Evolutionary conservation across 2,797 vertebrate genomes (phyloP).

Genomic region (Eulemur albifrons): DNA sequence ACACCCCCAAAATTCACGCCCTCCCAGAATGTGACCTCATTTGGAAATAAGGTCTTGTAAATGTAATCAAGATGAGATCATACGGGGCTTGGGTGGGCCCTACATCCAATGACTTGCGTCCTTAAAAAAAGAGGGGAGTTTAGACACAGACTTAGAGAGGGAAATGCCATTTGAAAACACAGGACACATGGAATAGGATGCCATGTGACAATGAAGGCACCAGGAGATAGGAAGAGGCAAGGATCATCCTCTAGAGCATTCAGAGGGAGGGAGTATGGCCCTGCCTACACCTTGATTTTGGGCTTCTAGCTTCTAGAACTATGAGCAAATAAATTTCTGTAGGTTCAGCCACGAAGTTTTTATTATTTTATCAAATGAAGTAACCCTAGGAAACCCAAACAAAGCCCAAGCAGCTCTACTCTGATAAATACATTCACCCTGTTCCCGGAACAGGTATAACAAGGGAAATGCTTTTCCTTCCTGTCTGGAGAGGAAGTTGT

Average conservation of each 20-base stretch:
- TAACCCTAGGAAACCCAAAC: not conserved
- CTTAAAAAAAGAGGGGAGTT: constrained; percentile 1
- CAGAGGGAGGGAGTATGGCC: not conserved
- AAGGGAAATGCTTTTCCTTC: not conserved
- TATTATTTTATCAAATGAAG: not conserved
- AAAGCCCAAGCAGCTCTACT: not conserved
- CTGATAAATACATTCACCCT: not conserved
- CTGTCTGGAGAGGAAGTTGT: not conserved
- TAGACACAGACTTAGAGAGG: not conserved
- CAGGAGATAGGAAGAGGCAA: not conserved
- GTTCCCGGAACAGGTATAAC: not conserved
- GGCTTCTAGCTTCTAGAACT: not conserved
- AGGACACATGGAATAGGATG: not conserved
- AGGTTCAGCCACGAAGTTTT: not conserved
- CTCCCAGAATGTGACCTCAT: not conserved
- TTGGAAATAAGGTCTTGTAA: not conserved
- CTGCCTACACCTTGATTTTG: not conserved
- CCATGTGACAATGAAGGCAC: not conserved
- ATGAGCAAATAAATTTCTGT: not conserved
- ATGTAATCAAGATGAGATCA: not conserved
- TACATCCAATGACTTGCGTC: not conserved
- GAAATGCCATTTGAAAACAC: not conserved
- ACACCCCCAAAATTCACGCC: not conserved
- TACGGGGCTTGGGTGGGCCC: not conserved
- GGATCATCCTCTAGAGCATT: not conserved